These are phyloP conservation scores for Micronycteris hirsuta DNA, from an alignment of 2,113 vertebrate genomes.

Conservation along the genomic window DNA sequence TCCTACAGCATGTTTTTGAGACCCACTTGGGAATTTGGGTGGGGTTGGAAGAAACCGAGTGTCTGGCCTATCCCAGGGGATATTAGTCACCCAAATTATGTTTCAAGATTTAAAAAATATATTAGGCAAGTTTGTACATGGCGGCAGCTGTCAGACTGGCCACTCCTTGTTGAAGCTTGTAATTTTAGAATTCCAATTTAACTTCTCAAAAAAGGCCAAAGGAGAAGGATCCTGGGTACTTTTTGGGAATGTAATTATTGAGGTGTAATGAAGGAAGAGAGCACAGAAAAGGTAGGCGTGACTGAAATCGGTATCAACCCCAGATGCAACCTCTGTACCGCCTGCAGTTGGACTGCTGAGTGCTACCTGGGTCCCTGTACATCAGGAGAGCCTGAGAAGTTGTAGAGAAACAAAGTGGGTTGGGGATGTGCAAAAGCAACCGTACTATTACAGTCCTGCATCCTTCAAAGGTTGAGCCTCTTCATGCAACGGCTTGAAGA, in stretches of 20 bases:
- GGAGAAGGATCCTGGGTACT: background rate
- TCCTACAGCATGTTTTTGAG: slow-evolving; percentile 35
- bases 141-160: slow-evolving; percentile 47
- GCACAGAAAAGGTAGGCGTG: background rate
- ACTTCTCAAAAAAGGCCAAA: slow-evolving; percentile 8
- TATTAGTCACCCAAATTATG: slow-evolving; percentile 71
- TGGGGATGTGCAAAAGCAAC: background rate
- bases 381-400: background rate
- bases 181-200: slow-evolving; percentile 43
- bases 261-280: background rate
- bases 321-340: background rate
- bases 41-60: slow-evolving; percentile 44
- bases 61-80: slow-evolving; percentile 52
- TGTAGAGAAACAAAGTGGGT: background rate
- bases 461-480: background rate
- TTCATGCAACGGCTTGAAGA: background rate
- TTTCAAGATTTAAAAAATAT: slow-evolving; percentile 39
- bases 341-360: background rate
- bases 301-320: background rate
- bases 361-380: background rate
- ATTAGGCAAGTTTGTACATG: slow-evolving; percentile 61
- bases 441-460: background rate
- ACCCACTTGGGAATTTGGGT: slow-evolving; percentile 58
- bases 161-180: slow-evolving; percentile 54
- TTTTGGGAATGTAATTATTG: background rate